phyloP scores from a whole-genome alignment of 2,113 vertebrate genomes.

The Scalopus aquaticus region DNA sequence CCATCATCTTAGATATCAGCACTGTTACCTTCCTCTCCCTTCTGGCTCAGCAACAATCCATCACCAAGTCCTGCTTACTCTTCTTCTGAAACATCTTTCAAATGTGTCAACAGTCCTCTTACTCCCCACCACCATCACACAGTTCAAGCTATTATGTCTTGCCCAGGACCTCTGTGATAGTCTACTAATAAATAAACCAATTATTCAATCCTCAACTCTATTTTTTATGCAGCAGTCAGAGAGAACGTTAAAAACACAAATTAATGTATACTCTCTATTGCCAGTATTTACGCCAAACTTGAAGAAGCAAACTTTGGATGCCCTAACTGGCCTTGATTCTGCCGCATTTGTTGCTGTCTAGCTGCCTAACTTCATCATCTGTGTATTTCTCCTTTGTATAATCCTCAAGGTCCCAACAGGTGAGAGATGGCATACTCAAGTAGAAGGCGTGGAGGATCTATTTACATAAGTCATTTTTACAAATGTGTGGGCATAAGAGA shows the following conservation, averaged over 20 bases:
- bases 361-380: not conserved
- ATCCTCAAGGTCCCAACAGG: not conserved
- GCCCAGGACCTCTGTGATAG: not conserved
- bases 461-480: not conserved
- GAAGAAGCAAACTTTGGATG: not conserved
- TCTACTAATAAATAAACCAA: not conserved
- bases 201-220: not conserved
- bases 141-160: not conserved
- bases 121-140: too few relatives aligned
- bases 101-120: not conserved
- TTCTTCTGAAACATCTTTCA: not conserved
- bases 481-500: not conserved
- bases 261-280: too few relatives aligned
- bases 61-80: not conserved
- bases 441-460: not conserved
- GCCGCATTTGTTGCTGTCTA: not conserved
- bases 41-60: not conserved
- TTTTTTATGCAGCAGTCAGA: not conserved
- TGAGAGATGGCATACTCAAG: not conserved
- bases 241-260: not conserved
- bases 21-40: not conserved
- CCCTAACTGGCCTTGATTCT: not conserved
- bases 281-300: not conserved
- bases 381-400: not conserved
- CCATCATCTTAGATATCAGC: not conserved